A percentile compares a stretch with the other conserved stretches of the same genome.
These are phyloP conservation scores for Sebastes umbrosus DNA, from an alignment of 2,797 vertebrate genomes.

Conservation along the genomic window DNA sequence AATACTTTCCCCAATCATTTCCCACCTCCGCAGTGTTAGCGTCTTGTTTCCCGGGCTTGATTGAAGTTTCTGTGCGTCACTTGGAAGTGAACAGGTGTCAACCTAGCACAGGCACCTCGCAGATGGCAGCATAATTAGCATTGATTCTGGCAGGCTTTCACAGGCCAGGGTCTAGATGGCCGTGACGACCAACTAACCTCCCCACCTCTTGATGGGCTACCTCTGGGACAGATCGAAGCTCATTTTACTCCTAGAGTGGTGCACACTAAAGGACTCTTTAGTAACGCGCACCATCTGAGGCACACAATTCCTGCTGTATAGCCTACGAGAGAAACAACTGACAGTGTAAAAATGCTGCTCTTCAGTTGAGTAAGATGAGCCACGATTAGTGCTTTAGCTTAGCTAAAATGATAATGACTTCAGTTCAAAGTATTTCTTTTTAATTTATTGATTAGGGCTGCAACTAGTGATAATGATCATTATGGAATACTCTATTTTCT, in stretches of 20 bases:
- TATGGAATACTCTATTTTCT: background rate
- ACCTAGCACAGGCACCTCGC: constrained; percentile 75
- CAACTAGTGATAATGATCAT: background rate
- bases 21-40: constrained; percentile 52
- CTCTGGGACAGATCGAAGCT: constrained; percentile 83
- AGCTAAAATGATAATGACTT: background rate
- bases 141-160: constrained; percentile 83
- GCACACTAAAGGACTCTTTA: constrained; percentile 66
- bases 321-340: constrained; percentile 34
- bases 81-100: constrained; percentile 84
- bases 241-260: constrained; percentile 75
- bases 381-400: background rate
- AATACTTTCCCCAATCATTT: constrained; percentile 64
- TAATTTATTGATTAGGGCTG: background rate
- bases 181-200: constrained; percentile 85
- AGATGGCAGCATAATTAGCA: constrained; percentile 87
- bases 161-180: constrained; percentile 81
- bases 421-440: background rate
- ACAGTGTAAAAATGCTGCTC: constrained; percentile 6
- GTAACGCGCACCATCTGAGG: constrained; percentile 58
- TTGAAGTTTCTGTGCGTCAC: constrained; percentile 76
- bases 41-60: constrained; percentile 68
- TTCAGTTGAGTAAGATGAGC: background rate
- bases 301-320: constrained; percentile 41
- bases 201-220: constrained; percentile 83